Evolutionary conservation across 35 echinoderm and acorn worm genomes (phyloP).

Genomic region (Amphiura filiformis): DNA sequence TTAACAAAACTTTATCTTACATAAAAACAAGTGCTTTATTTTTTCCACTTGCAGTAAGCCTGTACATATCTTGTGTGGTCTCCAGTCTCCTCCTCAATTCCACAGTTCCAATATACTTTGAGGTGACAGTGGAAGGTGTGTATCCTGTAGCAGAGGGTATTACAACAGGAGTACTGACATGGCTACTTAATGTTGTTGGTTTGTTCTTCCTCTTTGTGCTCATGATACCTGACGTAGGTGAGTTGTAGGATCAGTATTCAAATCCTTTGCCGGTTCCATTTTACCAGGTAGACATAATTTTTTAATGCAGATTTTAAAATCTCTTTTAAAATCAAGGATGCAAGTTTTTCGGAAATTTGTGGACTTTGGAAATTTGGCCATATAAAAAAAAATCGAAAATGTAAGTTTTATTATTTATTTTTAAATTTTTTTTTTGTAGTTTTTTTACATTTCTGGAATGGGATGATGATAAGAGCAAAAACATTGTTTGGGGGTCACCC

Average conservation of each 20-base stretch:
- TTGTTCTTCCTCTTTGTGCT: slow-evolving; percentile 63
- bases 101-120: slow-evolving; percentile 70
- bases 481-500: too few species aligned
- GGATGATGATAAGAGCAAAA: too few species aligned
- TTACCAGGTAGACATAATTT: neutral
- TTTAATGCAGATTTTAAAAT: neutral
- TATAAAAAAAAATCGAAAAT: neutral
- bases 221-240: slow-evolving; percentile 28
- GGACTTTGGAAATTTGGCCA: neutral
- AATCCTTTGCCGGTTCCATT: neutral
- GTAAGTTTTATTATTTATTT: too few species aligned
- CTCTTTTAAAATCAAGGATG: neutral
- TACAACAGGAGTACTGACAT: slow-evolving; percentile 57
- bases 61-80: slow-evolving; percentile 50
- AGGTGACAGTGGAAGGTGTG: slow-evolving; percentile 66
- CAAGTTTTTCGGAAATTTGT: too few species aligned
- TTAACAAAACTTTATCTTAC: too few species aligned
- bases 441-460: too few species aligned
- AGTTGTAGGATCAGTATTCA: neutral
- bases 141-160: slow-evolving; percentile 77
- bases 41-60: slow-evolving; percentile 26
- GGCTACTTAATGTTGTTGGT: slow-evolving; percentile 54
- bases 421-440: too few species aligned
- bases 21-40: too few species aligned
- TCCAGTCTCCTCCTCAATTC: slow-evolving; percentile 63